Evolutionary conservation across 1,140 invertebrate genomes (phyloP), one percentile per base, ranked within the genome.

Genomic region (Idris sp.): DNA sequence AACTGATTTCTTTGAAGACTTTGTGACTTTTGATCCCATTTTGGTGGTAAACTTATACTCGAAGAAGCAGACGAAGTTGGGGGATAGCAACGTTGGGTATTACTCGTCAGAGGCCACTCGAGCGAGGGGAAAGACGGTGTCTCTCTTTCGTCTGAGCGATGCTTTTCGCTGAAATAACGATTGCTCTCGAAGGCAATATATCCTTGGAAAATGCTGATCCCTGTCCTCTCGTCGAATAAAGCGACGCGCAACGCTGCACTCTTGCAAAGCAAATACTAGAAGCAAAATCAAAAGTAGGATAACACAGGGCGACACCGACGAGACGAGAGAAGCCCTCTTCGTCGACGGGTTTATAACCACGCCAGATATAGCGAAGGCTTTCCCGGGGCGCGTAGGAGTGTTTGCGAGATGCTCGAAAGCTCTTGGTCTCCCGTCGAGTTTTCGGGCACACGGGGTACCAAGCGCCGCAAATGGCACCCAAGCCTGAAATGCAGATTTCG

Each of bases 401-500:
- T 87, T 87, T 87, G 86, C 84, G 81, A 83, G 81, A 76, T 76
- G 80, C 83, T 86, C 79, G 82, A 87, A 87, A 87, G 84, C 84
- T 86, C 85, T 86, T 65, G 79, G 78, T 59, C 67, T 68, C 65
- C 56, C 43, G 40, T 62, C 64, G 64, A 64, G 74, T n/a, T 69
- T 74, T 62, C 53, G 68, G 53, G 35, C 43, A 65, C 65, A 4
- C 30, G 33, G 58, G 53, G 54, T 77, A 78, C 72, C n/a, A n/a
- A n/a, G n/a, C n/a, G n/a, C 74, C 67, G 74, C 15, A 69, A 69
- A 81, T 77, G 74, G 77, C 79, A 79, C 76, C 77, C 79, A 81
- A 84, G 82, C 46, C 79, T 84, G 81, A 86, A 87, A 87, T 87
- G 85, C 84, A 87, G 85, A 87, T 87, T 87, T 82, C 77, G 78